Conservation (phyloP, 2,797 vertebrate species). For the Myotis findleyi region DNA sequence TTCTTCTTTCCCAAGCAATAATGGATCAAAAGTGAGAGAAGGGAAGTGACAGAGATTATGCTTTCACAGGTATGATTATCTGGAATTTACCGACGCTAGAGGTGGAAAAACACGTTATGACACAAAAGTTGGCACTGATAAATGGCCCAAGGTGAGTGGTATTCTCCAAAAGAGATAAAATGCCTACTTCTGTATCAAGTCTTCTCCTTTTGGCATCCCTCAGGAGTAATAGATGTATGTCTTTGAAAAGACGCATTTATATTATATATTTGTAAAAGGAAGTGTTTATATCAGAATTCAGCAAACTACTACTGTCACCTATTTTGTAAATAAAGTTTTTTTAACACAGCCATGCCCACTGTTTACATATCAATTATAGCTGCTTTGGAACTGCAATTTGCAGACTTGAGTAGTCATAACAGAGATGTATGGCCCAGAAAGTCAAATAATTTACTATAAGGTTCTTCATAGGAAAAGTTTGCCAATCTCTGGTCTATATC, state of each 20-base stretch:
- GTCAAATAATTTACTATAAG: neutral
- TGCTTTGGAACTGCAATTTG: neutral
- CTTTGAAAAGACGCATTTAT: neutral
- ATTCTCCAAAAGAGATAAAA: neutral
- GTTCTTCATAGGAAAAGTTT: slow-evolving; percentile 24
- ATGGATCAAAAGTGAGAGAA: neutral
- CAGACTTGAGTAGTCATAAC: neutral
- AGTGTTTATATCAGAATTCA: neutral
- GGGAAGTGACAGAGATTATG: slow-evolving; percentile 64
- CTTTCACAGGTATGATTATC: slow-evolving; percentile 95
- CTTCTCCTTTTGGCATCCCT: neutral
- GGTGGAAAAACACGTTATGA: slow-evolving; percentile 98
- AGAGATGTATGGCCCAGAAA: neutral
- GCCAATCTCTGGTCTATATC: neutral
- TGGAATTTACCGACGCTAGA: slow-evolving; percentile 98
- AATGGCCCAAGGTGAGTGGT: slow-evolving; percentile 96
- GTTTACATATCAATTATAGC: neutral
- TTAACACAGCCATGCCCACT: neutral
- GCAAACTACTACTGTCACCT: neutral
- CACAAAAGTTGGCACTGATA: slow-evolving; percentile 97
- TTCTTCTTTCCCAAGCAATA: neutral
- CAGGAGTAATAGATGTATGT: neutral
- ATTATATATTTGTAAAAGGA: neutral
- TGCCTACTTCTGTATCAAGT: neutral
- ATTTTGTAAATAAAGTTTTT: neutral